phyloP scores from a whole-genome alignment of 2,797 vertebrate species.

The Decapterus maruadsi region DNA sequence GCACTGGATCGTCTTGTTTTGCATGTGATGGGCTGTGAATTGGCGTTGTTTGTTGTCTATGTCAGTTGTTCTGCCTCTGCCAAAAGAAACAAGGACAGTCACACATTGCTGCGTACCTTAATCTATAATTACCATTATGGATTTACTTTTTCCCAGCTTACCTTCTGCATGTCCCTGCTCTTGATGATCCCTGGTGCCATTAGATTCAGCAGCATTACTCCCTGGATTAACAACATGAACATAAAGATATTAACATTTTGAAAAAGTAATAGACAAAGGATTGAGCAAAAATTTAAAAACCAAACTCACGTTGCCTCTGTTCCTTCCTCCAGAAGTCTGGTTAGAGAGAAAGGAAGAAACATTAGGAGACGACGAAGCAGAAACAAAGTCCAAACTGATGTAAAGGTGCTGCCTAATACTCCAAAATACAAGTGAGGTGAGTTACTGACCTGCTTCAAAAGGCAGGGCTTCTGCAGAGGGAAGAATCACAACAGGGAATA shows the following conservation, averaged over 20 bases:
- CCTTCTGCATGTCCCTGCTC: background rate
- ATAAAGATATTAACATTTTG: background rate
- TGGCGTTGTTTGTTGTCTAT: background rate
- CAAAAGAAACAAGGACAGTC: constrained; percentile 1
- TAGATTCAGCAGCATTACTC: background rate
- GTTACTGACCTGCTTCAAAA: constrained; percentile 67
- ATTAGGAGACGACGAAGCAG: background rate
- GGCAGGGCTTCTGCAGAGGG: constrained; percentile 62
- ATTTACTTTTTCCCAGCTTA: background rate
- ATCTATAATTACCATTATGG: background rate
- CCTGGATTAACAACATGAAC: background rate
- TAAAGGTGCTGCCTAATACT: background rate
- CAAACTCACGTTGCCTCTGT: constrained; percentile 11
- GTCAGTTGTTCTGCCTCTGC: constrained; percentile 28
- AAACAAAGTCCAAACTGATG: background rate
- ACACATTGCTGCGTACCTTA: background rate
- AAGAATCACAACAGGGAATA: background rate
- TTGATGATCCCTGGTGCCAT: fast-evolving
- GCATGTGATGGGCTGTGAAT: background rate
- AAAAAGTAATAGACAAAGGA: fast-evolving
- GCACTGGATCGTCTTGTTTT: background rate
- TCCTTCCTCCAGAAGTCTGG: constrained; percentile 73
- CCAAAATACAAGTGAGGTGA: too few species aligned
- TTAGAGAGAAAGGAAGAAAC: background rate
- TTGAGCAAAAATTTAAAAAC: too few species aligned